phyloP scores from a whole-genome alignment of 2,888 invertebrate species.

The Cylindroiulus punctatus region DNA sequence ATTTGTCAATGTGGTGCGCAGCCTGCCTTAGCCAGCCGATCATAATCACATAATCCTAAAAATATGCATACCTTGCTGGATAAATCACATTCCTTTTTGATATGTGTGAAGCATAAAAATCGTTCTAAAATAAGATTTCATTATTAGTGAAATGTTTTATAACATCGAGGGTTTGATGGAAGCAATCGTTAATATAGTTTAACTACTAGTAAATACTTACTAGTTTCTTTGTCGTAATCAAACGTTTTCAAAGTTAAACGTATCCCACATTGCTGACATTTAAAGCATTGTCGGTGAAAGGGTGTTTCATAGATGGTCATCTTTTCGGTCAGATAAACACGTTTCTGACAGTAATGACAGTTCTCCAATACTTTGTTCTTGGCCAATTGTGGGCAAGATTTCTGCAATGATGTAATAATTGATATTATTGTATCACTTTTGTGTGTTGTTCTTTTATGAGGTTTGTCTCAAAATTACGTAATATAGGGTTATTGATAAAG shows the following conservation, averaged over 20 bases:
- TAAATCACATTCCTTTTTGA: background rate
- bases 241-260: slow-evolving; percentile 22
- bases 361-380: slow-evolving; percentile 14
- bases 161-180: too few relatives aligned
- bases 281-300: slow-evolving; percentile 46
- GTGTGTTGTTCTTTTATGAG: too few relatives aligned
- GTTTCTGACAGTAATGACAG: slow-evolving; percentile 44
- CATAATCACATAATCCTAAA: background rate
- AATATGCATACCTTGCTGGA: background rate
- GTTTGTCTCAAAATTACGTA: too few relatives aligned
- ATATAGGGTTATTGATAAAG: too few relatives aligned
- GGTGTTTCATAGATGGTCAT: slow-evolving; percentile 6
- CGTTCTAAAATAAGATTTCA: background rate
- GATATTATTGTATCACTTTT: too few relatives aligned
- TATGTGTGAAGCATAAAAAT: slow-evolving; percentile 1
- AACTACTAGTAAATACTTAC: background rate
- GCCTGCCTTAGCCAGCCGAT: too few relatives aligned
- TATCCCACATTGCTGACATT: slow-evolving; percentile 35
- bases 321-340: slow-evolving; percentile 47
- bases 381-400: background rate
- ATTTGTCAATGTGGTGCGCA: too few relatives aligned
- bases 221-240: slow-evolving; percentile 33
- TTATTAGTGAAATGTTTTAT: background rate
- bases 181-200: background rate
- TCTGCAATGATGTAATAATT: background rate